Evolutionary conservation across 2,113 vertebrate species (phyloP).

Genomic region (Phoxinus phoxinus): DNA sequence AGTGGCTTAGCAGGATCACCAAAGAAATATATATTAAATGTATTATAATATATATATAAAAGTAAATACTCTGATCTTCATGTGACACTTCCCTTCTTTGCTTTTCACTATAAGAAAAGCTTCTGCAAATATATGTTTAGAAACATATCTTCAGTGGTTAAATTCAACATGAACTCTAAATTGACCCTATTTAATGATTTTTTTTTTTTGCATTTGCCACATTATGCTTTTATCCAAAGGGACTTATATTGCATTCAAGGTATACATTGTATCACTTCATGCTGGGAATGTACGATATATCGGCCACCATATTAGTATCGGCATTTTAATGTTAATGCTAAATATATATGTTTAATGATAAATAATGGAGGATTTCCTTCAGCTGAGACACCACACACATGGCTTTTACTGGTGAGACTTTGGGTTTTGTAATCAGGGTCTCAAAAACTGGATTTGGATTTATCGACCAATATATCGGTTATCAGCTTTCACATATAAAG

Average conservation of each 20-base stretch:
- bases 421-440: too few species aligned
- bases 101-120: neutral
- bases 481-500: too few species aligned
- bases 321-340: too few species aligned
- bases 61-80: neutral
- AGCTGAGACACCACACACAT: too few species aligned
- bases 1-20: constrained; percentile 12
- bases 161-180: neutral
- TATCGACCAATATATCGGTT: too few species aligned
- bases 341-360: too few species aligned
- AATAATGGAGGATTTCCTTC: too few species aligned
- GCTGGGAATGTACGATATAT: too few species aligned
- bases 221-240: neutral
- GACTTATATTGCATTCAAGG: neutral
- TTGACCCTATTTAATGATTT: neutral
- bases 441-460: too few species aligned
- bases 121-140: neutral
- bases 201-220: neutral
- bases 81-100: neutral
- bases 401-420: too few species aligned
- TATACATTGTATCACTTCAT: neutral
- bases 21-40: neutral
- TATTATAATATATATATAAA: neutral
- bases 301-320: too few species aligned
- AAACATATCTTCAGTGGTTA: neutral